Conservation (phyloP, 2,113 vertebrate species). For the Octodon degus region DNA sequence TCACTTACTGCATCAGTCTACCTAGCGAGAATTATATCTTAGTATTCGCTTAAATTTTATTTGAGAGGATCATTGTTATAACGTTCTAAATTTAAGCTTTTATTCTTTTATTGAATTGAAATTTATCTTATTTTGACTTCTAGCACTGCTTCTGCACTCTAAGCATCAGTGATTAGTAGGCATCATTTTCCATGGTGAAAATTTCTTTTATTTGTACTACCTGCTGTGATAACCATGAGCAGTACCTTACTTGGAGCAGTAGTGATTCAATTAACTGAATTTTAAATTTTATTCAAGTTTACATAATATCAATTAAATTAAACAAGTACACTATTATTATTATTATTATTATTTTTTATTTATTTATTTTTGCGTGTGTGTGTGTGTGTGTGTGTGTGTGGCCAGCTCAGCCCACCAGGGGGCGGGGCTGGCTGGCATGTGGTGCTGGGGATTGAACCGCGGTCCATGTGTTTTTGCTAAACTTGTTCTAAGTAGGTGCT, state of each 20-base stretch:
- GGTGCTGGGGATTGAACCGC: no score
- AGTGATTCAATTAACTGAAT: neutral
- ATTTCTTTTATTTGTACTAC: neutral
- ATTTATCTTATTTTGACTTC: neutral
- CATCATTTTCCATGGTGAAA: neutral
- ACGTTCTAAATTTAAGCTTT: neutral
- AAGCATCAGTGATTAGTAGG: neutral
- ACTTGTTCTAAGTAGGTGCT: no score
- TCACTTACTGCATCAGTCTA: neutral
- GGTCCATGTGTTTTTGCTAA: no score
- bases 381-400: no score
- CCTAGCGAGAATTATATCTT: slow-evolving; percentile 1
- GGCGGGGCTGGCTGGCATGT: no score
- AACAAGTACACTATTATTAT: neutral
- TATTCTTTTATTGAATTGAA: neutral
- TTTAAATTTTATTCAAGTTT: slow-evolving; percentile 46
- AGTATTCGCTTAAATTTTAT: neutral
- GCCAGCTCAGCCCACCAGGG: no score
- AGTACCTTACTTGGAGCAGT: neutral
- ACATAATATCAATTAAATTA: neutral
- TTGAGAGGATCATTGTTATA: slow-evolving; percentile 38
- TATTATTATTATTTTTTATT: no score
- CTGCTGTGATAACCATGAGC: neutral
- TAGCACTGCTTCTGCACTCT: neutral
- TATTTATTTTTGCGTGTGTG: no score